Percentiles rank a stretch among this genome's conserved stretches.
Conservation (phyloP, 2,113 vertebrate genomes). For the Ceyx cyanopectus region DNA sequence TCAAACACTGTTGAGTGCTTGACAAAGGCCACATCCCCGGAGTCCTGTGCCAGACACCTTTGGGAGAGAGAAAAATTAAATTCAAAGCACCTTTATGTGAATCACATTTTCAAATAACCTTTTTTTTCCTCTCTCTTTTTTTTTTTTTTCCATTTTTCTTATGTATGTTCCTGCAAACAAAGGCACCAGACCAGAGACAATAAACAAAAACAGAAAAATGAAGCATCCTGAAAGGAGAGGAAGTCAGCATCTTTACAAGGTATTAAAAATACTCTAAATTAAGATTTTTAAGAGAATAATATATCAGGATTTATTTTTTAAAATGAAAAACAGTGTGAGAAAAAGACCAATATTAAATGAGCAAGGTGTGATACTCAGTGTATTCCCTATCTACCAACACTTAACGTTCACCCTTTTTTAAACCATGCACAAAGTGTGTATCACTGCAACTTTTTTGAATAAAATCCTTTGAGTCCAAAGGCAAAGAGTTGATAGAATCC, state of each 20-base stretch:
- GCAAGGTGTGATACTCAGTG: neutral
- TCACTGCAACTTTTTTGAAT: neutral
- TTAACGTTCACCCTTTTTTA: neutral
- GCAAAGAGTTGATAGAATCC: neutral
- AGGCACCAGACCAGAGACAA: neutral
- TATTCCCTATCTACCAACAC: neutral
- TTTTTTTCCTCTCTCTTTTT: neutral
- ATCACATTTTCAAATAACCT: neutral
- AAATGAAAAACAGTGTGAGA: neutral
- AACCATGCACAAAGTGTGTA: neutral
- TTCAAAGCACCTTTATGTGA: neutral
- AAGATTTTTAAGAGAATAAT: neutral
- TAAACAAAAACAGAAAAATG: neutral
- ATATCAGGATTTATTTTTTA: neutral
- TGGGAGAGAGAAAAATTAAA: neutral
- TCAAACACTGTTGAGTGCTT: conserved; percentile 91
- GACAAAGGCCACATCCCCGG: conserved; percentile 93
- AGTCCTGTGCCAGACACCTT: conserved; percentile 86
- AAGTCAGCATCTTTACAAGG: neutral
- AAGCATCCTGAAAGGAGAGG: neutral
- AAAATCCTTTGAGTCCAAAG: neutral
- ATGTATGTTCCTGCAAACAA: neutral
- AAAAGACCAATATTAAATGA: neutral
- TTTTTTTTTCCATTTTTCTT: neutral
- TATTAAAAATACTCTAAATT: neutral